Conservation (phyloP, 1,140 invertebrate genomes). For the Carcinoscorpius rotundicauda region DNA sequence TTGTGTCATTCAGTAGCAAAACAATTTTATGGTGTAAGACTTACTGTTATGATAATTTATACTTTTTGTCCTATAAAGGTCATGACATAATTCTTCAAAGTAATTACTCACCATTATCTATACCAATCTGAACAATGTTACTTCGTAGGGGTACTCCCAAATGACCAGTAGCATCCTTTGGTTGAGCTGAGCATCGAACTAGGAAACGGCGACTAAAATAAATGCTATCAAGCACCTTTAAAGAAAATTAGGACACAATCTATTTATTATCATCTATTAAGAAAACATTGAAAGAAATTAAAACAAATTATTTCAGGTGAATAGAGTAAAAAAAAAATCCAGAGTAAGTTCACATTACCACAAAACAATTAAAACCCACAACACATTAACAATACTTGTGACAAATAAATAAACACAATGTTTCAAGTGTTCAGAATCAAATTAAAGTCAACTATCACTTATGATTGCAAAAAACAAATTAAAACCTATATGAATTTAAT, state of each 20-base stretch:
- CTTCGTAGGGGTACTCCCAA: constrained; percentile 31
- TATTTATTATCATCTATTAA: background rate
- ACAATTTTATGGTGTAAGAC: background rate
- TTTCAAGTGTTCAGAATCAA: too few relatives aligned
- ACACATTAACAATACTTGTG: too few relatives aligned
- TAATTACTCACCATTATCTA: constrained; percentile 23
- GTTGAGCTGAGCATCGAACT: constrained; percentile 35
- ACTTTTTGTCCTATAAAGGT: too few relatives aligned
- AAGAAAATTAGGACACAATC: background rate
- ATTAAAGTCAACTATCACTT: too few relatives aligned
- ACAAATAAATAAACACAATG: too few relatives aligned
- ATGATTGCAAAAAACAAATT: too few relatives aligned
- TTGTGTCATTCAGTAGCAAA: background rate
- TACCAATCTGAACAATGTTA: constrained; percentile 29
- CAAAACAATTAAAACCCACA: too few relatives aligned
- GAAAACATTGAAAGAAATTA: background rate
- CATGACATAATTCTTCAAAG: too few relatives aligned
- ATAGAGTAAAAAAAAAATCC: too few relatives aligned
- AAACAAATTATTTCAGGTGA: background rate
- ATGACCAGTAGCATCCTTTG: constrained; percentile 30
- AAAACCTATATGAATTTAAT: too few relatives aligned
- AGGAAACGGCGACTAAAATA: constrained; percentile 35
- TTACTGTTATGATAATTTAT: background rate
- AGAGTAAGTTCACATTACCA: too few relatives aligned
- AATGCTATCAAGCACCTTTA: constrained; percentile 34